Conservation (phyloP, 2,113 vertebrate genomes). For the Chloroceryle aenea region DNA sequence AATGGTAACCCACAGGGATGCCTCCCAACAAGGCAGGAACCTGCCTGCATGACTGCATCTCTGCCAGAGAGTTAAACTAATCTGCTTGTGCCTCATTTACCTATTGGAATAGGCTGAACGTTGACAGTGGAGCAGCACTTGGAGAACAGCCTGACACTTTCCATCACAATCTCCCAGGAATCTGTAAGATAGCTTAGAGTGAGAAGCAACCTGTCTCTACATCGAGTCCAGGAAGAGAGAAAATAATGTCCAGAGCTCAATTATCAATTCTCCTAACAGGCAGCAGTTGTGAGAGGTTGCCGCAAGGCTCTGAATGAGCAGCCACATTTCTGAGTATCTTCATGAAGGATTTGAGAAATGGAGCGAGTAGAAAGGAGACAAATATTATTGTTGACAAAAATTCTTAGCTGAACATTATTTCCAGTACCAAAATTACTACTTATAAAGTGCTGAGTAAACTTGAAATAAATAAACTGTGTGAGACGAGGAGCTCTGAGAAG, state of each 20-base stretch:
- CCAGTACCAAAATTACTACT: not conserved
- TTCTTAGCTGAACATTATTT: not conserved
- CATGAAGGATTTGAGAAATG: not conserved
- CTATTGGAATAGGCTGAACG: not conserved
- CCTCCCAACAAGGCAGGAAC: constrained; percentile 1
- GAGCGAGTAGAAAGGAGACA: not conserved
- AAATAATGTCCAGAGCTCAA: not conserved
- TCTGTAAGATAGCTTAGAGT: not conserved
- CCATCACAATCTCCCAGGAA: not conserved
- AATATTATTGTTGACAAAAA: not conserved
- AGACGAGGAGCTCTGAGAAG: not conserved
- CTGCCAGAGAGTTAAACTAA: constrained; percentile 14
- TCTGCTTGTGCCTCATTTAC: constrained; percentile 35
- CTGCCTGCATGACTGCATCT: not conserved
- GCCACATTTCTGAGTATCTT: not conserved
- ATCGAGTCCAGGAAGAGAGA: not conserved
- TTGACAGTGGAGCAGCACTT: not conserved
- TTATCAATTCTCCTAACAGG: not conserved
- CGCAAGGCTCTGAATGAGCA: not conserved
- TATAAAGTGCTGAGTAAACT: not conserved
- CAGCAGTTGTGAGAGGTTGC: not conserved
- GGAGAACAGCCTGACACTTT: not conserved
- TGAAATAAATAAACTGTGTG: not conserved
- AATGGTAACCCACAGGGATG: not conserved
- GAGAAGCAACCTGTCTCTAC: not conserved